Percentiles rank a stretch among this genome's conserved stretches.
Conservation (phyloP, 1,140 invertebrate genomes). For the Ostrea denselamellosa region DNA sequence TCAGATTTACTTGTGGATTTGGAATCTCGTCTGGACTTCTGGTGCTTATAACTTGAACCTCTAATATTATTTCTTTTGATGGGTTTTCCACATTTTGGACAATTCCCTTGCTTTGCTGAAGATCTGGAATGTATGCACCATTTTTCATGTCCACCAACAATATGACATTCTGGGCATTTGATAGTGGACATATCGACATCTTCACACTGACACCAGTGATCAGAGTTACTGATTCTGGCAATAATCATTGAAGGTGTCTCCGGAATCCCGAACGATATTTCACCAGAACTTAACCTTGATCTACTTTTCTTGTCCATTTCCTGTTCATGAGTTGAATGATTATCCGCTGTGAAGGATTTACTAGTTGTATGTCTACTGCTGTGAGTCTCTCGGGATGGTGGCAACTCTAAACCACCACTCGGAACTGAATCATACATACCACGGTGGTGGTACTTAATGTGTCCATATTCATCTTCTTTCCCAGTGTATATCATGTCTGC, state of each 20-base stretch:
- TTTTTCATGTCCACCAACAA: constrained; percentile 51
- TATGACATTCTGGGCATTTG: constrained; percentile 46
- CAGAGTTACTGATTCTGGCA: constrained; percentile 22
- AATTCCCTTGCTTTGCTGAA: constrained; percentile 42
- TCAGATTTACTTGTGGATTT: constrained; percentile 31
- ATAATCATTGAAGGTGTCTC: constrained; percentile 39
- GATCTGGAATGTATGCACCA: constrained; percentile 49
- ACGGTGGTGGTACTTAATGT: constrained; percentile 50
- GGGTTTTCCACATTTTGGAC: constrained; percentile 51
- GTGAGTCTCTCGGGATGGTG: constrained; percentile 1
- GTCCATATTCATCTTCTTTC: constrained; percentile 37
- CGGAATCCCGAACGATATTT: background rate
- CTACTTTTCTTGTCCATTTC: background rate
- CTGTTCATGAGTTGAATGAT: background rate
- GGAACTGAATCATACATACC: constrained; percentile 44
- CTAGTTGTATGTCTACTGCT: background rate
- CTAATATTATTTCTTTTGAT: constrained; percentile 46
- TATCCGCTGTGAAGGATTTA: constrained; percentile 8
- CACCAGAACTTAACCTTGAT: constrained; percentile 24
- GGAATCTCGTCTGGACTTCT: background rate
- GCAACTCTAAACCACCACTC: background rate
- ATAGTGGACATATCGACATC: constrained; percentile 46
- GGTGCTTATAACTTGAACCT: background rate
- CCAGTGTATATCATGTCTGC: constrained; percentile 20
- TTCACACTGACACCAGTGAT: constrained; percentile 45